These are phyloP conservation scores for Phragmatobia fuliginosa DNA, from an alignment of 2,888 invertebrate species.

Conservation along the genomic window DNA sequence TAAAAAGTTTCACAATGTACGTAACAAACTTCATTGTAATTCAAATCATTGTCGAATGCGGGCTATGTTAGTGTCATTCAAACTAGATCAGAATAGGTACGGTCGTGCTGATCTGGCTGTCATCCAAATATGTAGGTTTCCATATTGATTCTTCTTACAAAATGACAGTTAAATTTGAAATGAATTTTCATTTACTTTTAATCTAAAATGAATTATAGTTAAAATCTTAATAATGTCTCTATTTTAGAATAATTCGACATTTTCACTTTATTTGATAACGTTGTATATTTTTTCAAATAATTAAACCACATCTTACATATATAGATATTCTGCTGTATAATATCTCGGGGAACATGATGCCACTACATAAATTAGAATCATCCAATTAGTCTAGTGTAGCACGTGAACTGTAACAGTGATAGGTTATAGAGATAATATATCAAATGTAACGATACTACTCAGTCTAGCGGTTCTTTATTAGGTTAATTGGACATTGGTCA, in stretches of 20 bases:
- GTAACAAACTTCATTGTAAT: constrained; percentile 50
- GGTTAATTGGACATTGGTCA: constrained; percentile 50
- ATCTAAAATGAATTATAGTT: too few relatives aligned
- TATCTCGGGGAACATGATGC: not conserved
- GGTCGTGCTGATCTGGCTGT: constrained; percentile 10
- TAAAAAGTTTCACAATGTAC: constrained; percentile 23
- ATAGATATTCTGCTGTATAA: not conserved
- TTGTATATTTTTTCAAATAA: not conserved
- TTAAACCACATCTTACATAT: not conserved
- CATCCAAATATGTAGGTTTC: not conserved
- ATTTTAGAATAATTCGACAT: too few relatives aligned
- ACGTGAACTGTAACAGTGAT: constrained; percentile 17
- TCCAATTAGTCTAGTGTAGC: constrained; percentile 16
- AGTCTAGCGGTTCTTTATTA: constrained; percentile 34
- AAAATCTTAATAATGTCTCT: too few relatives aligned
- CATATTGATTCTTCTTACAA: not conserved
- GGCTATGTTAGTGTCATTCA: constrained; percentile 55
- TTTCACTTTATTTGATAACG: too few relatives aligned
- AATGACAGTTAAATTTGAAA: not conserved
- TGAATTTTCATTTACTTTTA: not conserved
- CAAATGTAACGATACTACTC: constrained; percentile 26
- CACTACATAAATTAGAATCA: constrained; percentile 4
- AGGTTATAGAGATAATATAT: constrained; percentile 24
- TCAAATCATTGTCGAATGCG: constrained; percentile 53
- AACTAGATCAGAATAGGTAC: constrained; percentile 48